Evolutionary conservation across 2,113 vertebrate species (phyloP), one percentile per base, ranked within the genome.

Genomic region (Cyanistes caeruleus): DNA sequence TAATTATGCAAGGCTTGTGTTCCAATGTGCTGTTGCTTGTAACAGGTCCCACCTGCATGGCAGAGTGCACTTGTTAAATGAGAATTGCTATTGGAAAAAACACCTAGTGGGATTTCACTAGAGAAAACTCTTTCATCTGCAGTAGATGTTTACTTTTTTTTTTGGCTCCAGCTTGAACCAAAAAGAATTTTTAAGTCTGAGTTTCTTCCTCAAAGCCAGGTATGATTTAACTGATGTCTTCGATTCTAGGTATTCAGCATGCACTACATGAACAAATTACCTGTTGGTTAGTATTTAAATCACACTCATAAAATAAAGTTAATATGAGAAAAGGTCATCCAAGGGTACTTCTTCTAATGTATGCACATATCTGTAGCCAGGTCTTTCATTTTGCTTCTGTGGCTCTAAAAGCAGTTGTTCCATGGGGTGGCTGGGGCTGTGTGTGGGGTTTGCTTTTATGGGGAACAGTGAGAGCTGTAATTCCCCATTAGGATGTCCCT

Each of bases 51-150:
- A 85, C 94, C 96, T 98, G 97, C 96, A 86, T 96, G 96, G 95
- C 96, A 98, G 97, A 98, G 89, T 97, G 94, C 97, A 94, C 95
- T 97, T 98, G 96, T 97, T 97, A 98, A 98, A 97, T 98, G 97
- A 98, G 84, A 92, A 91, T 92, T 97, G 92, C 95, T 98, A 62
- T 94, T 73, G 75, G 86, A 94, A 96, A n/a, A 97, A 98, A 96
- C 91, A 97, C 91, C 97, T 97, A 97, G 92, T 97, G 96, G 96
- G 97, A 97, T 96, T 97, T 97, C 96, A 91, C 94, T 80, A 83
- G 95, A 97, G 93, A 94, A 97, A 93, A 82, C 22, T 30, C 81
- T 81, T 97, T 97, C 89, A 97, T 97, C 95, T 97, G 67, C 67
- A 58, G 58, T 93, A 90, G 91, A 87, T 96, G 69, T 77, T 68